Evolutionary conservation across 2,113 vertebrate species (phyloP), one percentile per base, ranked within the genome.

Genomic region (Dromas ardeola): DNA sequence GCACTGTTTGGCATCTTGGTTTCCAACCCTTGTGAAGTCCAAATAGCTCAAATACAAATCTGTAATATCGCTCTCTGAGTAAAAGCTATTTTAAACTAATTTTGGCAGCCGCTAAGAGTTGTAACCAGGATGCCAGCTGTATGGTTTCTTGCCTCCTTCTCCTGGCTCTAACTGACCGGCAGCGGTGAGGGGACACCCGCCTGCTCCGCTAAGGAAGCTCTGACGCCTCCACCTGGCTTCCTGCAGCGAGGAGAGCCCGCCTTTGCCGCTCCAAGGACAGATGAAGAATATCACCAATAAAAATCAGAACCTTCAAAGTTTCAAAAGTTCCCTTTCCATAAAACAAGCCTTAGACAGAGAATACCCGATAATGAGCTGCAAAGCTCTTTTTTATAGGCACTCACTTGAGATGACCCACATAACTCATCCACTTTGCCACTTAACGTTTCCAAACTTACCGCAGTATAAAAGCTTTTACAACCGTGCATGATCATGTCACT

Each of bases 51-150:
- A 86, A 94, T 30, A 93, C 15, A 88, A 73, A 90, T 85, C 73
- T 95, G 62, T 59, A 91, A 69, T 59, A 78, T 18, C 3, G 7
- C 27, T 85, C 45, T 80, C 71, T 9, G 50, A 86, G 71, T 53
- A 93, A 90, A 49, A 94, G 50, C 78, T 94, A 94, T 95, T 97
- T 96, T 86, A 93, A 96, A 77, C 67, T 26, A 10, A 16, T 70
- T 86, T 32, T 97, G 94, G 95, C 85, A 92, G 70, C 49, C 15
- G 2, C 32, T 45, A 58, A 23, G 38, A 92, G 81, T 62, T 0
- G 0, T 70, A 92, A 91, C 53, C 58, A 82, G 62, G n/a, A 66
- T 95, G 79, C 66, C 95, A 96, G 66, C 49, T 90, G 53, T 25
- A 85, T 30, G 66, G 38, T 13, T 97, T 86, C 79, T 86, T 43